These are phyloP conservation scores for Cryptocephalus primarius DNA, from an alignment of 2,888 invertebrate genomes.

Conservation along the genomic window DNA sequence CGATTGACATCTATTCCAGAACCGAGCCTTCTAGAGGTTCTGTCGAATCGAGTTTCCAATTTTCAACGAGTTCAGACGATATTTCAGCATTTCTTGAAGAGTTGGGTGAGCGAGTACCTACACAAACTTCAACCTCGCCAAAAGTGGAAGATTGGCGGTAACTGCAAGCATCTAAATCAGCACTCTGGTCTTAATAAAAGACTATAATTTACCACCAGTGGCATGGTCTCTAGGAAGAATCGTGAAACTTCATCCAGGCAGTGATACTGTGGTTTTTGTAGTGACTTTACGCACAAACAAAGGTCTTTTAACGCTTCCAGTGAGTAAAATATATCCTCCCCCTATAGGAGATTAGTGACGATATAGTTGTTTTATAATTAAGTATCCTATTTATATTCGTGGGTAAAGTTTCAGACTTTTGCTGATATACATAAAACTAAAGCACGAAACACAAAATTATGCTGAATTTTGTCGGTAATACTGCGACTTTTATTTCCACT, in stretches of 20 bases:
- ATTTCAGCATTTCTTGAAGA: neutral
- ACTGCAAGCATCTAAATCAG: neutral
- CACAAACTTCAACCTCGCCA: neutral
- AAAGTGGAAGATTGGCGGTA: neutral
- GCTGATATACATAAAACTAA: no score
- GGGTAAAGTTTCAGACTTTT: no score
- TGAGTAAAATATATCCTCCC: no score
- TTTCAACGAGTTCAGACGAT: neutral
- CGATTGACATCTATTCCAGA: neutral
- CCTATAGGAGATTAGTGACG: no score
- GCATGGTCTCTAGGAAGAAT: slow-evolving; percentile 2
- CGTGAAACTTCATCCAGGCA: neutral
- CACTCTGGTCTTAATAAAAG: neutral
- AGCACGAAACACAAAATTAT: no score
- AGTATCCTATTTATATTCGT: no score
- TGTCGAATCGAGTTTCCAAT: neutral
- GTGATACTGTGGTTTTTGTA: neutral
- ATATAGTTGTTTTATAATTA: no score
- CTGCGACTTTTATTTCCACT: no score
- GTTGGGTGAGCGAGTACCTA: neutral
- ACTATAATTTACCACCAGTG: slow-evolving; percentile 1
- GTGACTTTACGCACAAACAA: neutral
- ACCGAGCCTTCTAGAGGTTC: neutral
- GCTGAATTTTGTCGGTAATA: no score
- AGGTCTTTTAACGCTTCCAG: neutral